These are phyloP conservation scores for Austrolebias charrua DNA, from an alignment of 2,797 vertebrate species.

Conservation along the genomic window DNA sequence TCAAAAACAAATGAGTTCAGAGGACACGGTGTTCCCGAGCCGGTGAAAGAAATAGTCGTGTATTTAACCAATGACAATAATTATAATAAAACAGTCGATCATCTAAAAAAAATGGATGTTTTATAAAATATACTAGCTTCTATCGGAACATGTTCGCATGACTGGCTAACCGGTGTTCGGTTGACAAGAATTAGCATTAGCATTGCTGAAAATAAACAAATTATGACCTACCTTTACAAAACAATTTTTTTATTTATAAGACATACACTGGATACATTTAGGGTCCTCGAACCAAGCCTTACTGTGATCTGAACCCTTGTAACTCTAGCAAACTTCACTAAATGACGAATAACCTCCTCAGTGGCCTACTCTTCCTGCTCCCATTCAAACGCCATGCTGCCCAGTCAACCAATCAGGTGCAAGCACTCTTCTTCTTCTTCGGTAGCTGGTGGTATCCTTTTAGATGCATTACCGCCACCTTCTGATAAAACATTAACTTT, in stretches of 20 bases:
- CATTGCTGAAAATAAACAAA: neutral
- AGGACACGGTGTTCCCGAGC: constrained; percentile 54
- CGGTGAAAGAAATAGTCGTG: neutral
- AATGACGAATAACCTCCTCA: neutral
- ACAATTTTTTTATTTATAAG: constrained; percentile 14
- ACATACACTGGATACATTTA: neutral
- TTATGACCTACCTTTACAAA: constrained; percentile 44
- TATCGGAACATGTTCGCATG: neutral
- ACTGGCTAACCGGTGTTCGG: neutral
- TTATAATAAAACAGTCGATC: neutral
- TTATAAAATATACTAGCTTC: neutral
- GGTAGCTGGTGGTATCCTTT: neutral
- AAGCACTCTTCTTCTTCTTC: constrained; percentile 20
- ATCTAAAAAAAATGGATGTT: rapidly evolving
- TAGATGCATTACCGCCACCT: neutral
- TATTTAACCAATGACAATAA: rapidly evolving
- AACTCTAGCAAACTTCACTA: neutral
- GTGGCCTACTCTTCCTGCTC: constrained; percentile 39
- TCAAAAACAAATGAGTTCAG: neutral
- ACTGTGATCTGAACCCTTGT: neutral
- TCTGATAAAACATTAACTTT: neutral
- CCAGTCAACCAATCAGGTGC: constrained; percentile 49
- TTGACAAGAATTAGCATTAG: constrained; percentile 22
- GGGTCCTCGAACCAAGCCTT: neutral
- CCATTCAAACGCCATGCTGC: constrained; percentile 59